Percentiles rank a stretch among this genome's conserved stretches.
Evolutionary conservation across 2,113 vertebrate species (phyloP).

Genomic region (Anoplopoma fimbria): DNA sequence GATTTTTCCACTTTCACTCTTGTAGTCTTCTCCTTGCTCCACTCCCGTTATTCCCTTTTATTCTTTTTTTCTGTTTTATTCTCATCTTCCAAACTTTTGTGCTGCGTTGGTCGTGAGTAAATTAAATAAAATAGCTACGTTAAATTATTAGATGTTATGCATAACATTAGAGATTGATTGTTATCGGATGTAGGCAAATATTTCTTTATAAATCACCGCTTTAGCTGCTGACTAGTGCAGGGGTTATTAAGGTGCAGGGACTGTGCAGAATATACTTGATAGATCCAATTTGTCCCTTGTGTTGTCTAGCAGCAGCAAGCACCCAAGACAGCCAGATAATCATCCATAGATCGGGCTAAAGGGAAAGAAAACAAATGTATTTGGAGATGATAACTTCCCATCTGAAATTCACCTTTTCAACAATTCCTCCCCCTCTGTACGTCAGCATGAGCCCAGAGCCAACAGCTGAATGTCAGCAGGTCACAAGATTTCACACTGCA

Average conservation of each 20-base stretch:
- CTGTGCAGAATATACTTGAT: slow-evolving; percentile 12
- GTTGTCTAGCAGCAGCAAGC: slow-evolving; percentile 15
- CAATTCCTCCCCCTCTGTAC: neutral
- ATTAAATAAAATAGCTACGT: neutral
- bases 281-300: slow-evolving; percentile 17
- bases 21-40: neutral
- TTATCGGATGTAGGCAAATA: neutral
- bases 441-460: neutral
- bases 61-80: neutral
- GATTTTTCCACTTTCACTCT: slow-evolving; percentile 19
- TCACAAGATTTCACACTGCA: slow-evolving; percentile 15
- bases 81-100: neutral
- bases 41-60: neutral
- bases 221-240: neutral
- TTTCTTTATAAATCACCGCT: neutral
- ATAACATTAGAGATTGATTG: neutral
- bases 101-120: neutral
- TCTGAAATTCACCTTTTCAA: slow-evolving; percentile 18
- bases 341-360: neutral
- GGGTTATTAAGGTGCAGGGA: neutral
- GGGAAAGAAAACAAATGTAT: neutral
- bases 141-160: neutral
- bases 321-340: slow-evolving; percentile 7
- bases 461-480: slow-evolving; percentile 37
- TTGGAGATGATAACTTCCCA: neutral